Evolutionary conservation across 1,140 invertebrate genomes (phyloP).

Genomic region (Dendrolimus kikuchii): DNA sequence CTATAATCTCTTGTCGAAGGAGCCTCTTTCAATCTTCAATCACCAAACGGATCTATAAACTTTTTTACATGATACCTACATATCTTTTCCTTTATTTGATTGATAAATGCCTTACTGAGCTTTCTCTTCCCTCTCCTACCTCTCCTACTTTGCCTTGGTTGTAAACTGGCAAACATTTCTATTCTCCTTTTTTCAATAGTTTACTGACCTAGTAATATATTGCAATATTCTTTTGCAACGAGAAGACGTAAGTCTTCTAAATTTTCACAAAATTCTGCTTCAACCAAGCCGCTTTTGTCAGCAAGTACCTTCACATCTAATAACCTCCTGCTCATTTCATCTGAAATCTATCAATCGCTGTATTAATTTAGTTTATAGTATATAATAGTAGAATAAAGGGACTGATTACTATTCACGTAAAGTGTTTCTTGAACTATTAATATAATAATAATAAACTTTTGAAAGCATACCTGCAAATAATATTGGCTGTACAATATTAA

Average conservation of each 20-base stretch:
- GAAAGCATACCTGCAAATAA: slow-evolving; percentile 64
- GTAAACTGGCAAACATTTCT: no score
- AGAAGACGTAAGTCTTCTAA: slow-evolving; percentile 71
- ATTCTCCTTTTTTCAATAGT: neutral
- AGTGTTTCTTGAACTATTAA: no score
- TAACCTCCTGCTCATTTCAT: slow-evolving; percentile 57
- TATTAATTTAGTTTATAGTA: no score
- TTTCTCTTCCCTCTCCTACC: no score
- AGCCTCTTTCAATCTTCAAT: no score
- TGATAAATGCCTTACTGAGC: no score
- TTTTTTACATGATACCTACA: no score
- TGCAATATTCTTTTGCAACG: slow-evolving; percentile 73
- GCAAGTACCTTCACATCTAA: slow-evolving; percentile 68
- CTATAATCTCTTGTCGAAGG: no score
- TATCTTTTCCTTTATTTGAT: no score
- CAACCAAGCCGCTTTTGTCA: slow-evolving; percentile 53
- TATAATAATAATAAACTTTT: neutral
- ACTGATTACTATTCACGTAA: no score
- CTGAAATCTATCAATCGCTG: slow-evolving; percentile 31
- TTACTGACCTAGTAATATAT: slow-evolving; percentile 58
- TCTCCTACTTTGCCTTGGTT: no score
- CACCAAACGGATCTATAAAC: no score
- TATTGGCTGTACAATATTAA: slow-evolving; percentile 76
- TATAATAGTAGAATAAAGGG: neutral
- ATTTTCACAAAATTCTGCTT: slow-evolving; percentile 67